Evolutionary conservation across 2,888 invertebrate genomes (phyloP), one percentile per base, ranked within the genome.

Genomic region (Pyrgus malvae): DNA sequence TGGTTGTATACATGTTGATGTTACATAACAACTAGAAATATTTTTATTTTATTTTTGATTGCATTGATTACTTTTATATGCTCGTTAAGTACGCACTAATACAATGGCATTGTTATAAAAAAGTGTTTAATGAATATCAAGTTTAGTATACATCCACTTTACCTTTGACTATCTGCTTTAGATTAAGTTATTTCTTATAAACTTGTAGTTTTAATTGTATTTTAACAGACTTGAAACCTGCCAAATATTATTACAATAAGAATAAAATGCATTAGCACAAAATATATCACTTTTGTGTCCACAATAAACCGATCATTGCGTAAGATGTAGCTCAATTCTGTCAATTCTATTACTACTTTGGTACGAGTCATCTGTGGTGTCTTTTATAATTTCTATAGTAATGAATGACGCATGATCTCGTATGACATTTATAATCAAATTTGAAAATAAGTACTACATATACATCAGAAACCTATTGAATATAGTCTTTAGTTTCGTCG

Each of bases 161-260:
- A 25, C 9, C 29, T 44, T 48, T 45, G 7, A 14, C n/a, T 50
- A 49, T 23, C 44, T 40, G 48, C 44, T 49, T 4, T 45, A 44
- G 8, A 16, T 35, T 17, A 38, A 23, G 44, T 7, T 49, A 44
- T 31, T 16, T 46, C 11, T 44, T 2, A 17, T 51, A 50, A 11
- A 11, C 19, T 25, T 19, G 27, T 48, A 53, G 14, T 54, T 31
- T 40, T 40, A 37, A 48, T 45, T 9, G 17, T 40, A 14, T 53
- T 48, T 69, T 64, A 61, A 67, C 67, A 71, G 74, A 78, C 74
- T 77, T 77, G 70, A 75, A 72, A 76, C 76, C 83, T 82, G 82
- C 83, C 83, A 83, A 82, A 83, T 82, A 79, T 78, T 78, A 46
- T 69, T 74, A 74, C 72, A 72, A 68, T 80, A 78, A 76, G 75